These are phyloP conservation scores for Loriculus beryllinus DNA, from an alignment of 2,797 vertebrate genomes.

Conservation along the genomic window DNA sequence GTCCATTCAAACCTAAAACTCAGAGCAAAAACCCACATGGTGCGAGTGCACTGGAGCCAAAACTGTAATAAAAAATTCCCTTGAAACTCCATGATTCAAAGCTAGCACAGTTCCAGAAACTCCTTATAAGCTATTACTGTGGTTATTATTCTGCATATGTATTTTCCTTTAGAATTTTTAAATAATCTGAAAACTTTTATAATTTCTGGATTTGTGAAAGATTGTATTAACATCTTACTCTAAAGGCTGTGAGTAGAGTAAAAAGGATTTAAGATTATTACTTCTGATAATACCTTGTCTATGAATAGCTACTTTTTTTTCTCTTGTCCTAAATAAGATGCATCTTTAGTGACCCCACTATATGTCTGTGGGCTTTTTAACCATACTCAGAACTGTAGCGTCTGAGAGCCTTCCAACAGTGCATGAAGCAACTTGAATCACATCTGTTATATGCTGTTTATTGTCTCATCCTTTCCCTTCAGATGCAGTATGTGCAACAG, in stretches of 20 bases:
- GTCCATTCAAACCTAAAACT: constrained; percentile 63
- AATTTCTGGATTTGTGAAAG: neutral
- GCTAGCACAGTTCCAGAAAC: constrained; percentile 2
- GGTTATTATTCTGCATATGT: neutral
- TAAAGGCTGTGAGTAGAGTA: neutral
- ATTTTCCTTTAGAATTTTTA: neutral
- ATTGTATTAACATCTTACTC: neutral
- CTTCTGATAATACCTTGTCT: neutral
- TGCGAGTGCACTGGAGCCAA: constrained; percentile 22
- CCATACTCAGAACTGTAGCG: neutral
- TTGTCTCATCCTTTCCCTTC: constrained; percentile 32
- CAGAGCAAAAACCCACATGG: constrained; percentile 59
- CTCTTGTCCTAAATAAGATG: neutral
- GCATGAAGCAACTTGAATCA: neutral
- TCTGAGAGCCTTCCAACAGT: neutral
- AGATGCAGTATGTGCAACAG: constrained; percentile 4
- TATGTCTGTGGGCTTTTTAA: neutral
- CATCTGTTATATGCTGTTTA: constrained; percentile 21
- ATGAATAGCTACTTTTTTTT: neutral
- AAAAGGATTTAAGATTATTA: neutral
- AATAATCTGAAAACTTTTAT: neutral
- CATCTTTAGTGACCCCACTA: neutral
- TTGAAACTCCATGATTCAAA: constrained; percentile 25
- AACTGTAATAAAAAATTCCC: constrained; percentile 36
- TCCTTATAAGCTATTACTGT: neutral